Evolutionary conservation across 1,140 invertebrate species (phyloP).

Genomic region (Neodiprion lecontei): DNA sequence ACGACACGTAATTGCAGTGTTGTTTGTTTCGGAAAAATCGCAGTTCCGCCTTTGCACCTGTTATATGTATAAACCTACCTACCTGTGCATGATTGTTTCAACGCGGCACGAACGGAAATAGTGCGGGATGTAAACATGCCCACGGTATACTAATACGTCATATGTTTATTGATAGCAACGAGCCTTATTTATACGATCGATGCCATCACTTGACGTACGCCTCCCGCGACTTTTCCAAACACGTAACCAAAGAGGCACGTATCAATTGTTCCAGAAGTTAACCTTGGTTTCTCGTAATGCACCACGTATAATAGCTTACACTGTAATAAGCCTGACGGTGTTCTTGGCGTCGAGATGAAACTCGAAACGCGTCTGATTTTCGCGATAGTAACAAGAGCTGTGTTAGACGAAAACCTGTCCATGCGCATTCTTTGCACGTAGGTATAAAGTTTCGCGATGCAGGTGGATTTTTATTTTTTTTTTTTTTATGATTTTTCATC

Average conservation of each 20-base stretch:
- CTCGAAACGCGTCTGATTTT: background rate
- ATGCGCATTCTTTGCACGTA: background rate
- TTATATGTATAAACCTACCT: too few relatives aligned
- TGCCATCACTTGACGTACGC: background rate
- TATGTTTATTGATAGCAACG: background rate
- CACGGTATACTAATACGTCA: background rate
- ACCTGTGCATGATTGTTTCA: too few relatives aligned
- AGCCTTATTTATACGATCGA: background rate
- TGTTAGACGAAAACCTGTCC: background rate
- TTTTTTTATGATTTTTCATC: too few relatives aligned
- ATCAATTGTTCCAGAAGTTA: background rate
- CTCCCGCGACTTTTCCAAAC: background rate
- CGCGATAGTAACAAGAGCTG: too few relatives aligned
- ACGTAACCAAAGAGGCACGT: background rate
- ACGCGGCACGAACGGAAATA: background rate
- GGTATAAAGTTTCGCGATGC: background rate
- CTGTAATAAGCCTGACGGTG: too few relatives aligned
- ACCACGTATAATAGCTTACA: background rate
- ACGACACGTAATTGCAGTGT: too few relatives aligned
- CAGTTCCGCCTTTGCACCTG: too few relatives aligned
- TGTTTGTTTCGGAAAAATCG: too few relatives aligned
- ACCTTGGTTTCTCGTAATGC: background rate
- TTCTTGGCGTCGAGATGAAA: background rate
- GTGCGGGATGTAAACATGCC: background rate
- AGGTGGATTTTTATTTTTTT: too few relatives aligned